Evolutionary conservation across 1,140 invertebrate genomes (phyloP), one percentile per base, ranked within the genome.

Genomic region (Mercenaria mercenaria): DNA sequence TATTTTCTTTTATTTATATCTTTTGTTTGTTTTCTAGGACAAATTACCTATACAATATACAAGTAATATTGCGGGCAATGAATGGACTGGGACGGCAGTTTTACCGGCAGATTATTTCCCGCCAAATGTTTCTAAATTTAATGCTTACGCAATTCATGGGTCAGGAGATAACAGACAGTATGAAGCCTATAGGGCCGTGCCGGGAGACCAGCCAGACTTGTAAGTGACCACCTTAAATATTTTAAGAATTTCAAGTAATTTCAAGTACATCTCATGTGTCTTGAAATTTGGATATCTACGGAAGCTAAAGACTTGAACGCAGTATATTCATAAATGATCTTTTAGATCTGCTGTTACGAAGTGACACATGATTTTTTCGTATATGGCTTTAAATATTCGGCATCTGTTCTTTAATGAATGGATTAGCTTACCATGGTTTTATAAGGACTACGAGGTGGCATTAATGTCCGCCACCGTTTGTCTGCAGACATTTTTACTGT

Each of bases 71-170:
- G 20, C 91, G 2, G 91, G 77, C 10, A 84, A 91, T n/a, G 77
- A 34, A 39, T 97, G 96, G 96, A 91, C 47, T 13, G 96, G 96
- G 29, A 81, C 67, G 32, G 96, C 96, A 0, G 39, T 94, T 10
- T 94, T 97, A 56, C 96, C 96, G 10, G 32, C 47, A 1, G 76
- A 91, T 8, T 96, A 96, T 91, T 96, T 96, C 43, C 96, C 96
- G 76, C 92, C 93, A 79, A 94, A 94, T 67, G 95, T 97, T 0
- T 95, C 94, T 34, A 96, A 95, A 87, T 96, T 97, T 90, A 97
- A 97, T 93, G 96, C 96, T 6, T 97, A 97, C 91, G 96, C 96
- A 43, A 97, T 97, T 82, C 97, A 97, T 90, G 97, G 96, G 11
- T 93, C 92, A 15, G 96, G 93, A 4, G 91, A 93, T 0, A 89